Conservation (phyloP, 2,797 vertebrate genomes). For the Spheniscus humboldti region DNA sequence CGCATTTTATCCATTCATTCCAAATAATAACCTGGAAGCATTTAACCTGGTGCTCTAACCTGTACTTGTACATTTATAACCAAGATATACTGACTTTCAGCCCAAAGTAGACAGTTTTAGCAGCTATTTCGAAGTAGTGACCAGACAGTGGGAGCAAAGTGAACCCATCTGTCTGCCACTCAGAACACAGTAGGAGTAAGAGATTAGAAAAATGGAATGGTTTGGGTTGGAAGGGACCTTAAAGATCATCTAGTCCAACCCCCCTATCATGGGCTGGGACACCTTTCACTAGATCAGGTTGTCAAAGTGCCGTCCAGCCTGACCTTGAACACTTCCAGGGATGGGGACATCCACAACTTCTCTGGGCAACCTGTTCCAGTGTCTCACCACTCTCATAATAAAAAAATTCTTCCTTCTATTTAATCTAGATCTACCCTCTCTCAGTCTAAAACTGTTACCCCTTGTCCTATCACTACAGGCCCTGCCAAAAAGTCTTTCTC, state of each 20-base stretch:
- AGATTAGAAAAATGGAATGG: background rate
- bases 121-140: background rate
- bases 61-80: background rate
- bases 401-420: background rate
- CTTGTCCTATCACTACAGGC: background rate
- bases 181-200: background rate
- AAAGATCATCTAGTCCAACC: background rate
- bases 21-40: background rate
- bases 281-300: background rate
- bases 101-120: background rate
- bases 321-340: background rate
- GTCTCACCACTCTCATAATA: background rate
- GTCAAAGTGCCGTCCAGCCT: background rate
- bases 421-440: background rate
- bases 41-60: background rate
- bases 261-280: background rate
- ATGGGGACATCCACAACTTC: background rate
- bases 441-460: background rate
- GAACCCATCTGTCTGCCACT: background rate
- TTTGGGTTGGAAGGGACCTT: background rate
- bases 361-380: background rate
- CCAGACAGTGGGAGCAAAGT: background rate
- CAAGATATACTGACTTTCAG: background rate
- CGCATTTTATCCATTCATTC: background rate
- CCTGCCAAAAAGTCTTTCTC: background rate